Conservation (phyloP, 2,888 invertebrate species). For the Thera britannica region DNA sequence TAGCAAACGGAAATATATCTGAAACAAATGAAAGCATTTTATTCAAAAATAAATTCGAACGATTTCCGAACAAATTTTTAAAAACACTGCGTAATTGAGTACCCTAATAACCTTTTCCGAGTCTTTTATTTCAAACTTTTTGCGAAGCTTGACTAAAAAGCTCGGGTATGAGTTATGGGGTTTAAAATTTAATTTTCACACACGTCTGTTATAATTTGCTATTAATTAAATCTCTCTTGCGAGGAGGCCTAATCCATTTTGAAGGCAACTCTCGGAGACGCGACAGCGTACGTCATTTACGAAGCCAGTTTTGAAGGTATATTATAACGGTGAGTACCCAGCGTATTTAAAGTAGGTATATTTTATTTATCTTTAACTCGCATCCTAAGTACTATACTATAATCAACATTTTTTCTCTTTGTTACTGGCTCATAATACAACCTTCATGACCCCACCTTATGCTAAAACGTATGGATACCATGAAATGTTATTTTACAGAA, state of each 20-base stretch:
- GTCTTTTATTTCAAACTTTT: not conserved
- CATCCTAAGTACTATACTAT: too few species aligned
- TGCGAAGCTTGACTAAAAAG: conserved; percentile 24
- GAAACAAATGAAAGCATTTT: too few species aligned
- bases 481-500: too few species aligned
- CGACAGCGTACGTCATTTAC: conserved; percentile 57
- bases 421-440: too few species aligned
- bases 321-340: conserved; percentile 33
- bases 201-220: conserved; percentile 56
- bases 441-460: too few species aligned
- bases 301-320: conserved; percentile 56
- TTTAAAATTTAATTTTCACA: conserved; percentile 48
- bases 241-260: conserved; percentile 64
- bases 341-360: not conserved
- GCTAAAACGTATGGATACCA: too few species aligned
- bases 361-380: not conserved
- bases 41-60: too few species aligned
- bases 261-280: conserved; percentile 60
- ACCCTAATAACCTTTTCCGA: not conserved
- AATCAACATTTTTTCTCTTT: too few species aligned
- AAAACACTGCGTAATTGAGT: not conserved
- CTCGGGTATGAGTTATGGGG: conserved; percentile 32
- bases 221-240: conserved; percentile 62
- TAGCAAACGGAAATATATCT: too few species aligned
- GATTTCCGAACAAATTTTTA: not conserved